These are phyloP conservation scores for Andrena bicolor DNA, from an alignment of 2,888 invertebrate genomes.

Conservation along the genomic window DNA sequence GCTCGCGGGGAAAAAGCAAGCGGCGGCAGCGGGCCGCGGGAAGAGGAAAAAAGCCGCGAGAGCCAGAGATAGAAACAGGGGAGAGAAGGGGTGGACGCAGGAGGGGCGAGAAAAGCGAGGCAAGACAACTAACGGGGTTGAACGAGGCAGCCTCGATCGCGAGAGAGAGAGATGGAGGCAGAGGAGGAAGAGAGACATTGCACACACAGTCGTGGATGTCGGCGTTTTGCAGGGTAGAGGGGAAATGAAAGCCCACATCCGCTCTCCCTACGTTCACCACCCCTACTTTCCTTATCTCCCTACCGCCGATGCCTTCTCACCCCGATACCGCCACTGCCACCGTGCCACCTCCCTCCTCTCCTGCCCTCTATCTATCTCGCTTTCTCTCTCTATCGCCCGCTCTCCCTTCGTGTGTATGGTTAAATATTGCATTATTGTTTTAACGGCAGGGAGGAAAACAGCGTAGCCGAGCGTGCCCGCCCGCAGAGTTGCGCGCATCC, in stretches of 20 bases:
- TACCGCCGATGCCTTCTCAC: constrained; percentile 71
- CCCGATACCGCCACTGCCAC: constrained; percentile 69
- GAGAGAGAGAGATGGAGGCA: constrained; percentile 35
- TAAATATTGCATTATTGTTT: constrained; percentile 85
- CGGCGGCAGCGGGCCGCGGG: constrained; percentile 23
- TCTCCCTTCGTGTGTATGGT: constrained; percentile 78
- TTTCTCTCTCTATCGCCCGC: constrained; percentile 33
- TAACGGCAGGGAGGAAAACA: constrained; percentile 83
- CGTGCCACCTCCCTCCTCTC: constrained; percentile 44
- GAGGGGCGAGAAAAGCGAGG: constrained; percentile 44
- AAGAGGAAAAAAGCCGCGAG: constrained; percentile 34
- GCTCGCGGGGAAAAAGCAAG: constrained; percentile 61
- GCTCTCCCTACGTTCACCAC: constrained; percentile 61
- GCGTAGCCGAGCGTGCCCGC: constrained; percentile 72
- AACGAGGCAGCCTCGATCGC: constrained; percentile 64
- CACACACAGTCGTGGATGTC: constrained; percentile 25
- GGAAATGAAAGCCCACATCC: constrained; percentile 61
- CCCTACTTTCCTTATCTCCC: constrained; percentile 77
- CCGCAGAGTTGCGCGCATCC: constrained; percentile 76
- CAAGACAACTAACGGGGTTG: constrained; percentile 69
- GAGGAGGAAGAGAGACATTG: not conserved
- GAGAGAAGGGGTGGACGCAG: constrained; percentile 43
- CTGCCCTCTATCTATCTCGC: constrained; percentile 43
- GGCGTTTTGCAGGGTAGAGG: constrained; percentile 51
- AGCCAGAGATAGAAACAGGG: constrained; percentile 46